Conservation (phyloP, 2,113 vertebrate species). For the Neomonachus schauinslandi region DNA sequence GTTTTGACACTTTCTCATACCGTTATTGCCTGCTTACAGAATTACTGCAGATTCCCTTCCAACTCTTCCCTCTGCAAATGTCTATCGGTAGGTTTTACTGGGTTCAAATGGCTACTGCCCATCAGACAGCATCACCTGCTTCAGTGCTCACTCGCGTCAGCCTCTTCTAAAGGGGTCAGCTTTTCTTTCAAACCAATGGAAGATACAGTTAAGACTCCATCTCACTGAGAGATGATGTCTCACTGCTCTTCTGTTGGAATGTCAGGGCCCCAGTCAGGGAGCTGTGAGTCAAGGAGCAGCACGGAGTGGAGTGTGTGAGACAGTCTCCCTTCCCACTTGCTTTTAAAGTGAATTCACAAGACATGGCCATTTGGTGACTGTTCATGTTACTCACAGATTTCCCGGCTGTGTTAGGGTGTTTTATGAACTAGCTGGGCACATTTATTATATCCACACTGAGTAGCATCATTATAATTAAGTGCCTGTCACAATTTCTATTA, state of each 20-base stretch:
- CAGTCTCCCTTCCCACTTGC: neutral
- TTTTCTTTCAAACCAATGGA: neutral
- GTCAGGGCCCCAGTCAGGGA: neutral
- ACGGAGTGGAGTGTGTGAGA: neutral
- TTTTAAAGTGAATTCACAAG: slow-evolving; percentile 61
- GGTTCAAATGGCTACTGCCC: neutral
- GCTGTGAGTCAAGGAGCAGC: neutral
- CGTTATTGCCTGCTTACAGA: slow-evolving; percentile 40
- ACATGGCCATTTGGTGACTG: slow-evolving; percentile 25
- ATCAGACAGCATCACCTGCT: neutral
- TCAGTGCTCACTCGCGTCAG: slow-evolving; percentile 24
- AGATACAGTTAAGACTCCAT: neutral
- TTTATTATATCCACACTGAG: slow-evolving; percentile 42
- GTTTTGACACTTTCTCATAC: slow-evolving; percentile 47
- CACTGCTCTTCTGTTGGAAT: neutral
- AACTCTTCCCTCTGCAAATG: neutral
- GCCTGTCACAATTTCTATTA: slow-evolving; percentile 65
- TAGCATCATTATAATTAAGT: slow-evolving; percentile 61
- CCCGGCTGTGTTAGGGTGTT: slow-evolving; percentile 6
- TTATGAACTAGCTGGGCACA: slow-evolving; percentile 23
- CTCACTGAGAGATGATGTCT: neutral
- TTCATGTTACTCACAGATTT: neutral
- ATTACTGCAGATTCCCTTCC: neutral
- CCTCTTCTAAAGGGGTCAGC: neutral
- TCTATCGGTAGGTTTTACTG: neutral